Evolutionary conservation across 1,140 invertebrate genomes (phyloP).

Genomic region (Drosophila parabipectinata): DNA sequence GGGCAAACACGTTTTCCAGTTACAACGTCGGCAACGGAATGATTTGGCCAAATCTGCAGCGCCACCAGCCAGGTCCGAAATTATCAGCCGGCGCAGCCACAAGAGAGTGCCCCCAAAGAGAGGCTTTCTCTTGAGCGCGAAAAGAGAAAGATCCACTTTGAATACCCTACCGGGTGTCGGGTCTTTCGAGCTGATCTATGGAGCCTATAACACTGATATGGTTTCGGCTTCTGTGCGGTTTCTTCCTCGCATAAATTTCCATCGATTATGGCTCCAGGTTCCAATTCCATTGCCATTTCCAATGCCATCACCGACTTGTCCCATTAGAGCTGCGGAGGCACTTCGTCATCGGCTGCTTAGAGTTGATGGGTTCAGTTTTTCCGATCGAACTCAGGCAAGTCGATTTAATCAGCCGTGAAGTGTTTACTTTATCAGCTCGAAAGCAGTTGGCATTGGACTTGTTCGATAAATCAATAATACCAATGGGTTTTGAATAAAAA

Average conservation of each 20-base stretch:
- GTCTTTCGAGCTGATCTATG: slow-evolving; percentile 6
- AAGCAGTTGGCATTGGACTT: neutral
- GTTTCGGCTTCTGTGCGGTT: slow-evolving; percentile 23
- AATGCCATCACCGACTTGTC: neutral
- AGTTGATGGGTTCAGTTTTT: neutral
- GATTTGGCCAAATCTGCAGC: slow-evolving; percentile 71
- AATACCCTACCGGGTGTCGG: slow-evolving; percentile 9
- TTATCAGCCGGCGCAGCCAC: slow-evolving; percentile 26
- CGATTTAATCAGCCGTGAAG: slow-evolving; percentile 9
- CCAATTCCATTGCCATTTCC: neutral
- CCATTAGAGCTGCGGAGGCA: slow-evolving; percentile 11
- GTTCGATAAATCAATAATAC: neutral
- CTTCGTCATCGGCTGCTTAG: slow-evolving; percentile 17
- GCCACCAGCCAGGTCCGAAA: slow-evolving; percentile 52
- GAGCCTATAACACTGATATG: neutral
- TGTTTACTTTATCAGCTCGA: slow-evolving; percentile 23
- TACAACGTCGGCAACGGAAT: slow-evolving; percentile 73
- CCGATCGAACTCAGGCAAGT: neutral
- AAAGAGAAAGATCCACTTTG: slow-evolving; percentile 9
- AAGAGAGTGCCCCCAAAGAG: slow-evolving; percentile 15
- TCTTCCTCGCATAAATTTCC: slow-evolving; percentile 20
- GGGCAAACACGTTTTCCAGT: slow-evolving; percentile 69
- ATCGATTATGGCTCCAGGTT: slow-evolving; percentile 7
- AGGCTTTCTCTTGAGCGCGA: slow-evolving; percentile 42
- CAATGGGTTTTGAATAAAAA: neutral